Evolutionary conservation across 2,888 invertebrate species (phyloP), one percentile per base, ranked within the genome.

Genomic region (Archaeoteleia sp.): DNA sequence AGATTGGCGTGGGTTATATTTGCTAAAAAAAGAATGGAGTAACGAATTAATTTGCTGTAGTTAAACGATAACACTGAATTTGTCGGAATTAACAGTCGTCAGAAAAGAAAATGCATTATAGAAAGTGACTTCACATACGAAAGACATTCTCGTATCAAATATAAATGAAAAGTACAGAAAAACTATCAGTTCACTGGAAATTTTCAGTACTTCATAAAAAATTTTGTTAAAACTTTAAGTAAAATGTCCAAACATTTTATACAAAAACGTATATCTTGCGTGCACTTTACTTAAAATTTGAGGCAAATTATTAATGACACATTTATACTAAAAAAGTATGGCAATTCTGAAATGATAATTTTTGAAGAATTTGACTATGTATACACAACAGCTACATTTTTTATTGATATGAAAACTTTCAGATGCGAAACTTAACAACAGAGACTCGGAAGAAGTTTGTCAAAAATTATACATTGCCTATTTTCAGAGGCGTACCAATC

Each of bases 401-500:
- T 14, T 10, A 17, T 43, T 39, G 55, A 35, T 39, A 58, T 37
- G 39, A 67, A 62, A 72, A 77, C 71, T 75, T 75, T 75, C 74
- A 72, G 68, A 74, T 73, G 74, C 72, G 72, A 72, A 78, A 78
- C 57, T 70, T 40, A 73, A 71, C 62, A 60, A 60, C 55, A 60
- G 39, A 67, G 70, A 72, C 61, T 76, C 77, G 76, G 17, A 71
- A 57, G 43, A 60, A 60, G 43, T 66, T 62, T 65, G 49, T 68
- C 51, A 43, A 71, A 73, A 70, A 70, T 43, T 67, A 76, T 75
- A 74, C 76, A 70, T 67, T 74, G 68, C 68, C 71, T 72, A 73
- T 75, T 63, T 71, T 55, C 60, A 35, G 67, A 78, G 61, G 73
- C 70, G 73, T 77, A 78, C 77, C 75, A 81, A 82, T 82, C 81